phyloP scores from a whole-genome alignment of 1,140 invertebrate genomes.

The Rhagoletis pomonella region DNA sequence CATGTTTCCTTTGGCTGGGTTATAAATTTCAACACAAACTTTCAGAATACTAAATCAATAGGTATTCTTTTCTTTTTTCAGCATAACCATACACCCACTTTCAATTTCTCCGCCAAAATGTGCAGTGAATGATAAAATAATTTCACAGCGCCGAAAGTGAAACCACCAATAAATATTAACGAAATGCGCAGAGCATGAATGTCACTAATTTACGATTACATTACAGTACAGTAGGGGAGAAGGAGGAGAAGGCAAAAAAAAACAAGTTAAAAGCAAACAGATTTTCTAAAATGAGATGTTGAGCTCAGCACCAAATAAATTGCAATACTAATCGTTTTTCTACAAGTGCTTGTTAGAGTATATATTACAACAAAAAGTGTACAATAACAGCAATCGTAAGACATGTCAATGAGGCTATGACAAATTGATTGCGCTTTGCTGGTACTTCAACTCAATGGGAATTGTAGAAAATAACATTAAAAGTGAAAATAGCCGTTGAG shows the following conservation, averaged over 20 bases:
- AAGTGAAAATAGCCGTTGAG: background rate
- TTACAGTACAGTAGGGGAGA: background rate
- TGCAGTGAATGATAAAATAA: background rate
- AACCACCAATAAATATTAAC: background rate
- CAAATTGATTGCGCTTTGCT: background rate
- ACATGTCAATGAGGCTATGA: background rate
- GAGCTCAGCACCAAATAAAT: no score
- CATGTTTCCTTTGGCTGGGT: no score
- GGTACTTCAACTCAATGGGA: no score
- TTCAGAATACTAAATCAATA: background rate
- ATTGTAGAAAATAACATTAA: background rate
- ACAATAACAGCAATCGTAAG: background rate
- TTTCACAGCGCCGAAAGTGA: conserved; percentile 42
- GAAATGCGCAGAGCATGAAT: background rate
- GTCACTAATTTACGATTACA: background rate
- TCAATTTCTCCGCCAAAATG: conserved; percentile 14
- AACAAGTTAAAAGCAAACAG: no score
- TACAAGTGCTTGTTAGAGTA: no score
- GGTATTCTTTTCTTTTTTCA: background rate
- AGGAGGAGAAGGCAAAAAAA: no score
- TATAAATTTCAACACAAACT: background rate
- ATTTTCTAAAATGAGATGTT: no score
- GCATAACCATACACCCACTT: background rate
- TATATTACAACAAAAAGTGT: background rate
- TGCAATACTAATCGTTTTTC: no score